These are phyloP conservation scores for Ammodramus savannarum DNA, from an alignment of 2,113 vertebrate genomes.

Conservation along the genomic window DNA sequence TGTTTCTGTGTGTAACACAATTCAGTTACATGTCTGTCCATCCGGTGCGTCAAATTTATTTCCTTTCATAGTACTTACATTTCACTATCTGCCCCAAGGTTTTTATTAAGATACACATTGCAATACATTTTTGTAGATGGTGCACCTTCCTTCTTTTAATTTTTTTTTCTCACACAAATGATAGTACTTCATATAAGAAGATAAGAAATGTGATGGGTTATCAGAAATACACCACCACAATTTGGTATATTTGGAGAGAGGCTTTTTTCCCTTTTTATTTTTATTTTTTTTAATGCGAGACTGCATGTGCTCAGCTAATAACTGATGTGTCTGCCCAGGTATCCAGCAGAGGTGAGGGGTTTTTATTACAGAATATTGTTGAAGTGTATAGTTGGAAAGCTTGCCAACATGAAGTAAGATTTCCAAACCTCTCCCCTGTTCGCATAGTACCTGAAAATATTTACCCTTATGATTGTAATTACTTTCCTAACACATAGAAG, in stretches of 20 bases:
- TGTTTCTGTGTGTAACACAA: neutral
- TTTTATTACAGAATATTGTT: neutral
- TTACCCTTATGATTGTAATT: conserved; percentile 9
- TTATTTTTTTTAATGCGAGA: neutral
- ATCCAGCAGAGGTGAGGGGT: neutral
- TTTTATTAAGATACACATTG: neutral
- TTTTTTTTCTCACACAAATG: neutral
- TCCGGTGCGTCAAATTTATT: neutral
- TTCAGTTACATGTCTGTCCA: neutral
- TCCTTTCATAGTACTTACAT: neutral
- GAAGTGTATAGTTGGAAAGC: neutral
- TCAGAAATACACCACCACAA: neutral
- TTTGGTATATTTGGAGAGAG: neutral
- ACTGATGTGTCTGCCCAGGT: neutral
- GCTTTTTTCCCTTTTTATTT: no score
- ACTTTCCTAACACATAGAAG: neutral
- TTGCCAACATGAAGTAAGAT: conserved; percentile 13
- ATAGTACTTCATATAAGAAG: neutral
- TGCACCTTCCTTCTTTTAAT: neutral
- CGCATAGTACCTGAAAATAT: conserved; percentile 24
- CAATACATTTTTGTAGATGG: neutral
- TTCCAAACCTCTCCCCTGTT: neutral
- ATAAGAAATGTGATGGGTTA: neutral
- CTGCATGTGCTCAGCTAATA: neutral
- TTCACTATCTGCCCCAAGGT: neutral